A percentile compares a stretch with the other conserved stretches of the same genome.
phyloP scores from a whole-genome alignment of 2,888 invertebrate genomes.

The Microctonus aethiopoides region DNA sequence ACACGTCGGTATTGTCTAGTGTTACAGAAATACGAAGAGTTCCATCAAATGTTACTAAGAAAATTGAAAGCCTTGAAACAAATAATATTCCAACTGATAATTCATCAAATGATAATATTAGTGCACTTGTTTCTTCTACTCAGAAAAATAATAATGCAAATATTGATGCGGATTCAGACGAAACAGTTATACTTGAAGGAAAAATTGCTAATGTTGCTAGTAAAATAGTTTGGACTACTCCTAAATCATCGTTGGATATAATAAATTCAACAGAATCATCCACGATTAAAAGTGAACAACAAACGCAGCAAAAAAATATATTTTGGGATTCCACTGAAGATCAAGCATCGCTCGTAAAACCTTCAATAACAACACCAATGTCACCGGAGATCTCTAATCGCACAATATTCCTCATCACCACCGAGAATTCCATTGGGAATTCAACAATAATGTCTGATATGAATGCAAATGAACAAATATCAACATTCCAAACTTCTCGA shows the following conservation, averaged over 20 bases:
- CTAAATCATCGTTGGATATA: slow-evolving; percentile 32
- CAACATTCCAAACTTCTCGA: slow-evolving; percentile 56
- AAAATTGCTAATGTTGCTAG: slow-evolving; percentile 44
- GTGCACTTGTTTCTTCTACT: slow-evolving; percentile 14
- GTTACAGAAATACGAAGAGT: slow-evolving; percentile 32
- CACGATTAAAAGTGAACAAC: slow-evolving; percentile 21
- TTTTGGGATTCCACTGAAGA: slow-evolving; percentile 18
- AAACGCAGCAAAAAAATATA: slow-evolving; percentile 1
- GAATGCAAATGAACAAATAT: slow-evolving; percentile 17
- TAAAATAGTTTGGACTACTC: slow-evolving; percentile 55
- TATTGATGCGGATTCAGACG: slow-evolving; percentile 43
- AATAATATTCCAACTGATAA: slow-evolving; percentile 1
- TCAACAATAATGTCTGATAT: slow-evolving; percentile 2
- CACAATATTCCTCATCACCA: slow-evolving; percentile 8
- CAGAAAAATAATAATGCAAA: slow-evolving; percentile 43
- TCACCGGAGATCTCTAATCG: slow-evolving; percentile 17
- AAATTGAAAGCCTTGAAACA: slow-evolving; percentile 21
- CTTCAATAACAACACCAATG: slow-evolving; percentile 29
- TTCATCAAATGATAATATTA: slow-evolving; percentile 3
- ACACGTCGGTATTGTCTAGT: slow-evolving; percentile 33
- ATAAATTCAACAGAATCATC: slow-evolving; percentile 40
- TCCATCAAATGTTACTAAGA: slow-evolving; percentile 29
- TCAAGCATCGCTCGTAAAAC: slow-evolving; percentile 29
- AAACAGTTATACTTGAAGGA: slow-evolving; percentile 36
- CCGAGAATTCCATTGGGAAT: slow-evolving; percentile 20